These are phyloP conservation scores for Vollenhovia emeryi DNA, from an alignment of 1,140 invertebrate species.

Conservation along the genomic window DNA sequence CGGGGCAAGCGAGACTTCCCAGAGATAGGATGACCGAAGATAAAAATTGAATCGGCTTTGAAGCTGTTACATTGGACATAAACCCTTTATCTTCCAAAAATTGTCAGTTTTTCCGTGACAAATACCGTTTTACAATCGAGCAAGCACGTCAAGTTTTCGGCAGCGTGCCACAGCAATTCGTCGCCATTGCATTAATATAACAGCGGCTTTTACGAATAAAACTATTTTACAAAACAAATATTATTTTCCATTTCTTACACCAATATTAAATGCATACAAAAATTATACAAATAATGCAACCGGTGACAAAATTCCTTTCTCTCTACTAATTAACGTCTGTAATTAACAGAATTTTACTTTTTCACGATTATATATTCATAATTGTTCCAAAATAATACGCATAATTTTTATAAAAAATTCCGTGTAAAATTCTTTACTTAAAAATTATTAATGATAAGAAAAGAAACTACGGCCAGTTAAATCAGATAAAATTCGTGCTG, in stretches of 20 bases:
- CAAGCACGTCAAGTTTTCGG: not conserved
- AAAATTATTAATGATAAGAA: not conserved
- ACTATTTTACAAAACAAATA: not conserved
- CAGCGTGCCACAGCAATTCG: not conserved
- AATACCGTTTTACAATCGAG: not conserved
- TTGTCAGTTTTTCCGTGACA: not conserved
- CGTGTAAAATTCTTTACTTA: not conserved
- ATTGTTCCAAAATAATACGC: not conserved
- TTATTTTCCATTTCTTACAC: no score
- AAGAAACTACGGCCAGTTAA: not conserved
- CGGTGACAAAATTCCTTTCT: not conserved
- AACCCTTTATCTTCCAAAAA: conserved; percentile 6
- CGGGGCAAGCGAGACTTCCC: not conserved
- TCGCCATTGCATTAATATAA: not conserved
- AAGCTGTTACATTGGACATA: conserved; percentile 1
- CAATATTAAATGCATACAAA: no score
- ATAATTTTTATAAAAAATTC: not conserved
- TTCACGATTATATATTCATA: not conserved
- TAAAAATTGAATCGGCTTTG: conserved; percentile 55
- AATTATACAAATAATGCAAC: not conserved
- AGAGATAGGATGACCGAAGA: conserved; percentile 23
- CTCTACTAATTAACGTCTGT: not conserved
- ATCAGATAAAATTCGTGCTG: not conserved
- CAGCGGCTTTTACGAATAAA: not conserved
- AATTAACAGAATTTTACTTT: not conserved